These are phyloP conservation scores for Saccopteryx bilineata DNA, from an alignment of 2,113 vertebrate genomes.

Conservation along the genomic window DNA sequence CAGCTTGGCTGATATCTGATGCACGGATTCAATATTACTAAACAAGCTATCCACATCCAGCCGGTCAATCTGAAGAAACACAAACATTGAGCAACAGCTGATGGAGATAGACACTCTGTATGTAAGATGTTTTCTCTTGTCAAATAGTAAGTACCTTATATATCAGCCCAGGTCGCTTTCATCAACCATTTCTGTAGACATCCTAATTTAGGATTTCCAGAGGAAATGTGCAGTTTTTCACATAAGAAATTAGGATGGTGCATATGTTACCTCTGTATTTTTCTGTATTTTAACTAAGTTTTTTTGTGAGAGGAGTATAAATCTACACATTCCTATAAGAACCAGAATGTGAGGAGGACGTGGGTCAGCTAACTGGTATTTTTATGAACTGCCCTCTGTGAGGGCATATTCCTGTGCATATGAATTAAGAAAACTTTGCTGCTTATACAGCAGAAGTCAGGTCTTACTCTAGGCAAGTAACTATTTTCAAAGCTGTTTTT, in stretches of 20 bases:
- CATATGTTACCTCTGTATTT: conserved; percentile 58
- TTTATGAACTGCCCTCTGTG: neutral
- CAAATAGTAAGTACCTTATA: conserved; percentile 1
- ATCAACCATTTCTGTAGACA: conserved; percentile 64
- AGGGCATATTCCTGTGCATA: neutral
- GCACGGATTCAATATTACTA: conserved; percentile 96
- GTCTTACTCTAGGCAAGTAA: neutral
- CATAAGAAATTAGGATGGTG: neutral
- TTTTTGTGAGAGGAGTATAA: neutral
- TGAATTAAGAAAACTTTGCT: neutral
- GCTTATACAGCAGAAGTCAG: conserved; percentile 24
- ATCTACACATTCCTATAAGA: neutral
- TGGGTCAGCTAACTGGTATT: neutral
- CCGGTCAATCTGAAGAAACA: conserved; percentile 89
- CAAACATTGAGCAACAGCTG: conserved; percentile 76
- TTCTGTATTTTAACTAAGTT: conserved; percentile 66
- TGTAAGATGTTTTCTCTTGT: conserved; percentile 37
- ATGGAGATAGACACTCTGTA: conserved; percentile 26
- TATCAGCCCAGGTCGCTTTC: conserved; percentile 45
- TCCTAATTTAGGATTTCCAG: conserved; percentile 71
- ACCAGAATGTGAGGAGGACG: neutral
- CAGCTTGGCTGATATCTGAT: conserved; percentile 94
- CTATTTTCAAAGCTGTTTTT: conserved; percentile 54
- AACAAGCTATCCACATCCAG: conserved; percentile 96
- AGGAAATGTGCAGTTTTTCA: conserved; percentile 62